Evolutionary conservation across 2,888 invertebrate genomes (phyloP).

Genomic region (Pseudolycoriella hygida): DNA sequence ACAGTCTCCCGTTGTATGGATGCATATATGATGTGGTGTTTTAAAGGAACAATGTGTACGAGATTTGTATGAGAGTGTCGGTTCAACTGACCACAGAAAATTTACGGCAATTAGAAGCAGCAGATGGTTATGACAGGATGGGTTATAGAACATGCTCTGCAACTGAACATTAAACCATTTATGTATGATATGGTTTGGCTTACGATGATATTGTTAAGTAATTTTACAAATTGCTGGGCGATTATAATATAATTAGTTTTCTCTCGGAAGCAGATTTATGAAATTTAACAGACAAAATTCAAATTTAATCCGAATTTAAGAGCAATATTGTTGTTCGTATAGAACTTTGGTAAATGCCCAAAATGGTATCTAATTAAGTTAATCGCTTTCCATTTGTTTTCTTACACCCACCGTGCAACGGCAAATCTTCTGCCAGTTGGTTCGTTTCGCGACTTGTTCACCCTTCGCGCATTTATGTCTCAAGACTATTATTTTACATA

Average conservation of each 20-base stretch:
- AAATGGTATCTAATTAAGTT: background rate
- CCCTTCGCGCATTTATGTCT: no score
- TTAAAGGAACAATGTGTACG: background rate
- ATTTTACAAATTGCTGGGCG: background rate
- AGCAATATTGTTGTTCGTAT: background rate
- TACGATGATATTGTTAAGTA: background rate
- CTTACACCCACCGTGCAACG: no score
- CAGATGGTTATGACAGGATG: constrained; percentile 1
- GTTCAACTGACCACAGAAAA: constrained; percentile 1
- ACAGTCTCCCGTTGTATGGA: no score
- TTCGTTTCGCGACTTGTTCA: no score
- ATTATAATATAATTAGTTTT: constrained; percentile 1
- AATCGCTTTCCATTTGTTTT: background rate
- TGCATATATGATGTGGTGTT: no score
- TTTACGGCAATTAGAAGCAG: constrained; percentile 1
- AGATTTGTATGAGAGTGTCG: background rate
- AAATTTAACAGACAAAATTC: background rate
- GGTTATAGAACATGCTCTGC: background rate
- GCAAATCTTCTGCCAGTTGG: no score
- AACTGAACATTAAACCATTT: background rate
- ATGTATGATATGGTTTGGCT: background rate
- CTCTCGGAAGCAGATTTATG: background rate
- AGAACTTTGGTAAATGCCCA: background rate
- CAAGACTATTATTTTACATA: no score
- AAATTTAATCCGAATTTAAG: background rate